A percentile compares a stretch with the other conserved stretches of the same genome.
phyloP scores from a whole-genome alignment of 2,888 invertebrate genomes.

The Agrochola litura region DNA sequence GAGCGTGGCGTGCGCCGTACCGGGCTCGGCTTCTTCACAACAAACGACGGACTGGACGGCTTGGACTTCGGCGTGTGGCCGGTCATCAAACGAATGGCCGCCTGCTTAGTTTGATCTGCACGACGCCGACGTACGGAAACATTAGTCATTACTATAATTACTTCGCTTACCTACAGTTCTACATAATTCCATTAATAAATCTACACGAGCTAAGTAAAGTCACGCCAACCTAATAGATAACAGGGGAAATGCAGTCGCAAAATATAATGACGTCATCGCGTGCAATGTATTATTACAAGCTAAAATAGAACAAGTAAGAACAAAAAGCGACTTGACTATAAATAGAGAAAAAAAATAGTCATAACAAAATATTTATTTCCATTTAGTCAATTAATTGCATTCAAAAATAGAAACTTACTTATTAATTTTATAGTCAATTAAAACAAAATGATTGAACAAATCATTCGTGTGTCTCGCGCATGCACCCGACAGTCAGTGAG shows the following conservation, averaged over 20 bases:
- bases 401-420: constrained; percentile 24
- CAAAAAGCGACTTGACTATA: background rate
- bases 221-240: constrained; percentile 21
- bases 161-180: background rate
- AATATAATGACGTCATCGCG: constrained; percentile 23
- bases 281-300: background rate
- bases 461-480: constrained; percentile 10
- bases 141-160: background rate
- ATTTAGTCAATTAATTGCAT: background rate
- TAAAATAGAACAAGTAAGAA: background rate
- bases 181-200: constrained; percentile 9
- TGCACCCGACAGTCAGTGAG: constrained; percentile 33
- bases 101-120: constrained; percentile 86
- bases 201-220: constrained; percentile 3
- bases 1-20: constrained; percentile 36
- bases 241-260: constrained; percentile 22
- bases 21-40: constrained; percentile 28
- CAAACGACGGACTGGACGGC: constrained; percentile 27
- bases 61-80: constrained; percentile 76
- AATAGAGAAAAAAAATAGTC: background rate
- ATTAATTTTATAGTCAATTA: background rate
- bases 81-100: constrained; percentile 86
- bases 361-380: background rate
- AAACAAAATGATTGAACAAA: constrained; percentile 1
- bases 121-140: background rate